These are phyloP conservation scores for Pocillopora verrucosa DNA, from an alignment of 64 coral and sea anemone species.

Conservation along the genomic window DNA sequence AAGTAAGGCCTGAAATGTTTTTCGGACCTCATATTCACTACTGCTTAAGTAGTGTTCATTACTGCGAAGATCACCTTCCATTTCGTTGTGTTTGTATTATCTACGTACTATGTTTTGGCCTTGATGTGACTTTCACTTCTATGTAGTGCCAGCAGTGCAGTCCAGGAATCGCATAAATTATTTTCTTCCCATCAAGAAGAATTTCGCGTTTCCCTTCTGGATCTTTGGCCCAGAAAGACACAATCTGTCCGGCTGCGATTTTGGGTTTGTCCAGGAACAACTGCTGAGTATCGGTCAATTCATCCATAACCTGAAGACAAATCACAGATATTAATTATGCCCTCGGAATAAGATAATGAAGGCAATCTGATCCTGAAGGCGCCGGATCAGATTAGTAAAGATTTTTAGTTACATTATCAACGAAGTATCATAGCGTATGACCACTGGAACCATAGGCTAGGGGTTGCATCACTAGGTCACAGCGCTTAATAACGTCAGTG, in stretches of 20 bases:
- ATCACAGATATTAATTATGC: not conserved
- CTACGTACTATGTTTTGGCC: conserved; percentile 41
- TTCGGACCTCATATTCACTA: no score
- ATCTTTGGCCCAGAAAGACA: conserved; percentile 55
- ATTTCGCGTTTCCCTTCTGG: conserved; percentile 25
- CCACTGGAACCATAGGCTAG: no score
- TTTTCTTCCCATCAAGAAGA: conserved; percentile 36
- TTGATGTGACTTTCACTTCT: conserved; percentile 39
- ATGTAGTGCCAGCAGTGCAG: not conserved
- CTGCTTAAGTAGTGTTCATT: no score
- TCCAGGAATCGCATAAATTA: conserved; percentile 20
- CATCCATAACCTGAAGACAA: not conserved
- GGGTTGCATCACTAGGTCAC: no score
- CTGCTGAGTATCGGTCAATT: not conserved
- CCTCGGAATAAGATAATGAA: no score
- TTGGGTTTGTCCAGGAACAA: not conserved
- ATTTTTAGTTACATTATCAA: no score
- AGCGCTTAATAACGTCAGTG: no score
- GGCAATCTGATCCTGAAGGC: no score
- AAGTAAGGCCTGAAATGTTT: no score
- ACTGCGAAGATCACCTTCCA: no score
- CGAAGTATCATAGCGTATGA: no score
- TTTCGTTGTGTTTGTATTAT: not conserved
- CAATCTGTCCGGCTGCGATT: conserved; percentile 10
- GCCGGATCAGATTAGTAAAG: no score